phyloP scores from a whole-genome alignment of 2,888 invertebrate genomes.

The Phalera bucephala region DNA sequence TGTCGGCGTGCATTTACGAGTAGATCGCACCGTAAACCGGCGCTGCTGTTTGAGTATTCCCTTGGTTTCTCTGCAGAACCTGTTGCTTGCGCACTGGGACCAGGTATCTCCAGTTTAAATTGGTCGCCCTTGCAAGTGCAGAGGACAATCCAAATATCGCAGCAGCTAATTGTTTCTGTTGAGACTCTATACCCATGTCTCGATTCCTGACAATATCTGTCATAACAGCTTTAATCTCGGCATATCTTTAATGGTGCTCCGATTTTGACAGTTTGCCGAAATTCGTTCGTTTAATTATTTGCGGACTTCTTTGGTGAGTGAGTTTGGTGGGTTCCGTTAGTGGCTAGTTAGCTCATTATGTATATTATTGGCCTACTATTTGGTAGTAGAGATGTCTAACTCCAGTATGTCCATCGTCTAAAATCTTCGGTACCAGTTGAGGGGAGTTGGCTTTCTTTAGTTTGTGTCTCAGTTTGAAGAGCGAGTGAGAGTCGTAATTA shows the following conservation, averaged over 20 bases:
- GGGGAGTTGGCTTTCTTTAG: too few relatives aligned
- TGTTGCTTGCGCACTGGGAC: too few relatives aligned
- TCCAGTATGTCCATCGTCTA: neutral
- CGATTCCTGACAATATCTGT: neutral
- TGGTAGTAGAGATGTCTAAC: neutral
- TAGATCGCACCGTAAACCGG: too few relatives aligned
- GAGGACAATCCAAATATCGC: too few relatives aligned
- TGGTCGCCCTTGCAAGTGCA: neutral
- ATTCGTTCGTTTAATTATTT: too few relatives aligned
- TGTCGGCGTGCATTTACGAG: neutral
- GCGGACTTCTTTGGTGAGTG: neutral
- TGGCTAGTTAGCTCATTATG: too few relatives aligned
- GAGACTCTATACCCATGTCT: neutral
- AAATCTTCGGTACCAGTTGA: neutral
- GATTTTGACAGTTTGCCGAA: neutral
- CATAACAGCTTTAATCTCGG: neutral
- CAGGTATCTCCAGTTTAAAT: neutral
- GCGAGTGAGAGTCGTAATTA: too few relatives aligned
- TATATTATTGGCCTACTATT: too few relatives aligned
- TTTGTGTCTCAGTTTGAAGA: too few relatives aligned
- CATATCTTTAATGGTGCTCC: neutral
- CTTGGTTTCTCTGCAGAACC: too few relatives aligned
- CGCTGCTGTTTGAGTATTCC: too few relatives aligned
- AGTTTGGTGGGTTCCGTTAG: neutral
- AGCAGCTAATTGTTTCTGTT: neutral